phyloP scores from a whole-genome alignment of 1,140 invertebrate species.

The Phortica variegata region DNA sequence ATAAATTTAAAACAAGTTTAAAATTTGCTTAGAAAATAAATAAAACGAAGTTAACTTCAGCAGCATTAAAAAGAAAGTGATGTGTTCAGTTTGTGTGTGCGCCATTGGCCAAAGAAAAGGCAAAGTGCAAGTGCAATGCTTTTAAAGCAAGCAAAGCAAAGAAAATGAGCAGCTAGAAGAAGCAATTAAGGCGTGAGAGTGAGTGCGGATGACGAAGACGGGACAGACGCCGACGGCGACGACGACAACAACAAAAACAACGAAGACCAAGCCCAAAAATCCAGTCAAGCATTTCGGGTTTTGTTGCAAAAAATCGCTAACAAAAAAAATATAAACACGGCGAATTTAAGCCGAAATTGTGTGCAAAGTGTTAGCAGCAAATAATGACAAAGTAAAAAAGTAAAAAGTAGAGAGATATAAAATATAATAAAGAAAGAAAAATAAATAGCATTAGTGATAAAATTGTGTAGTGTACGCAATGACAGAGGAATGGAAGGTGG shows the following conservation, averaged over 20 bases:
- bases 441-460: constrained; percentile 3
- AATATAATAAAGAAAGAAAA: constrained; percentile 20
- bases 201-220: too few relatives aligned
- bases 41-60: too few relatives aligned
- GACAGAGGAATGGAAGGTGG: constrained; percentile 84
- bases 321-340: constrained; percentile 11
- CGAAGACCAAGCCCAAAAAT: constrained; percentile 43
- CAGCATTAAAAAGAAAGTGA: too few relatives aligned
- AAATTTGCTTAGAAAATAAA: too few relatives aligned
- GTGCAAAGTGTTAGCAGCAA: constrained; percentile 4
- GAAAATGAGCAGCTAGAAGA: too few relatives aligned
- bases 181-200: too few relatives aligned
- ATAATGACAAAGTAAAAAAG: constrained; percentile 27
- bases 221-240: too few relatives aligned
- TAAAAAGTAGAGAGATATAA: constrained; percentile 14
- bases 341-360: not conserved
- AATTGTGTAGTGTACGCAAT: constrained; percentile 56
- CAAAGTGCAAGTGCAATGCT: too few relatives aligned
- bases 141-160: too few relatives aligned
- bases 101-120: too few relatives aligned
- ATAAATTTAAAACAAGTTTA: too few relatives aligned
- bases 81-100: too few relatives aligned
- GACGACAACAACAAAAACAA: constrained; percentile 2
- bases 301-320: constrained; percentile 22
- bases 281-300: constrained; percentile 35